Evolutionary conservation across 2,888 invertebrate species (phyloP), one percentile per base, ranked within the genome.

Genomic region (Apoderus coryli): DNA sequence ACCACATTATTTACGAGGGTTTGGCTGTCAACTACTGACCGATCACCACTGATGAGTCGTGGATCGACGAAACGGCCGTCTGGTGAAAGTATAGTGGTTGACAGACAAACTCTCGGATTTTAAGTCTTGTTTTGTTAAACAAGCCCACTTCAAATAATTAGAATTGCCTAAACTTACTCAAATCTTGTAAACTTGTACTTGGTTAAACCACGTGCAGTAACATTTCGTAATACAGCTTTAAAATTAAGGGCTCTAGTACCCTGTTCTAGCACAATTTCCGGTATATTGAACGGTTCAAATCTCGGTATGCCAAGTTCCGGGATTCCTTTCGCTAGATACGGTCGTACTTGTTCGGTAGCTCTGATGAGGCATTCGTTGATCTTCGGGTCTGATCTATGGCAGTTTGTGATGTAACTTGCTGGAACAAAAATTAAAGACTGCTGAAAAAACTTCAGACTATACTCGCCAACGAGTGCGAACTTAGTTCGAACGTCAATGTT

Each of bases 391-490:
- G 62, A 60, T 47, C 71, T 69, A 39, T 63, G 66, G 57, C 81
- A 81, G 19, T 77, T 76, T 27, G 68, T 50, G 39, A 80, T 72
- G 56, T 79, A n/a, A n/a, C n/a, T n/a, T n/a, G n/a, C n/a, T n/a
- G n/a, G n/a, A n/a, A n/a, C n/a, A n/a, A n/a, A n/a, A n/a, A n/a
- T n/a, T n/a, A n/a, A n/a, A n/a, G n/a, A n/a, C n/a, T n/a, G n/a
- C n/a, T n/a, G n/a, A n/a, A n/a, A n/a, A n/a, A n/a, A n/a, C n/a
- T n/a, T n/a, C n/a, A n/a, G n/a, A n/a, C n/a, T n/a, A n/a, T n/a
- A n/a, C n/a, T n/a, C n/a, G n/a, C n/a, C n/a, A n/a, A n/a, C n/a
- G n/a, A n/a, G n/a, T n/a, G n/a, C n/a, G n/a, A n/a, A n/a, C n/a
- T n/a, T n/a, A n/a, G n/a, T n/a, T n/a, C n/a, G n/a, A n/a, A n/a